phyloP scores from a whole-genome alignment of 2,888 invertebrate species.

The Nematopogon swammerdamellus region DNA sequence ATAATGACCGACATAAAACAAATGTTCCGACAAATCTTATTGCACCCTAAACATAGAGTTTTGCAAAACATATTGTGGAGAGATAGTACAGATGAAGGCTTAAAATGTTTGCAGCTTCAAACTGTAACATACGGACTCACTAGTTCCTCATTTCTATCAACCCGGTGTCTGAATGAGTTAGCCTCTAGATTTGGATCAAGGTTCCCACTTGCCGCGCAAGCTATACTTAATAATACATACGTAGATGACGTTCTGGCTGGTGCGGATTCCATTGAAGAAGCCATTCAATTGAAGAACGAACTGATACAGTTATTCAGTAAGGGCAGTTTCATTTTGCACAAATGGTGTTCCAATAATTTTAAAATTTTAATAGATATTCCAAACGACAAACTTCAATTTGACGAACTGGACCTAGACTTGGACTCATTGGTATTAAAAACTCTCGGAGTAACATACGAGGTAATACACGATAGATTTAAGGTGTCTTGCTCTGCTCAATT shows the following conservation, averaged over 20 bases:
- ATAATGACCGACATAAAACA: not conserved
- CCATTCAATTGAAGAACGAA: not conserved
- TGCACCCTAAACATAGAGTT: not conserved
- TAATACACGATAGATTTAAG: not conserved
- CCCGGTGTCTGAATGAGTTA: not conserved
- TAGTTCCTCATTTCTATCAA: not conserved
- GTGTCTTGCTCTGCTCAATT: not conserved
- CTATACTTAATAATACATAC: not conserved
- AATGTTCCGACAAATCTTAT: not conserved
- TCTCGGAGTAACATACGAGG: not conserved
- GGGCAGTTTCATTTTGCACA: not conserved
- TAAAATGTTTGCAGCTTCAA: not conserved
- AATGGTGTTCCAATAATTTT: not conserved
- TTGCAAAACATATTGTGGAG: not conserved
- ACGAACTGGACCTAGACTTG: not conserved
- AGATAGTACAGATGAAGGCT: not conserved
- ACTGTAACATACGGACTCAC: not conserved
- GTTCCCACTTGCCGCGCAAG: not conserved
- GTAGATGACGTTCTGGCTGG: not conserved
- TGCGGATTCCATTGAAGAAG: not conserved
- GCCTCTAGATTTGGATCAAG: not conserved
- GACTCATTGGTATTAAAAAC: not conserved
- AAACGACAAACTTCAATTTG: not conserved
- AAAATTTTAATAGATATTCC: not conserved
- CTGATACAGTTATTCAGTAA: not conserved